Conservation (phyloP, 2,888 invertebrate genomes). For the Diadegma fenestrale region DNA sequence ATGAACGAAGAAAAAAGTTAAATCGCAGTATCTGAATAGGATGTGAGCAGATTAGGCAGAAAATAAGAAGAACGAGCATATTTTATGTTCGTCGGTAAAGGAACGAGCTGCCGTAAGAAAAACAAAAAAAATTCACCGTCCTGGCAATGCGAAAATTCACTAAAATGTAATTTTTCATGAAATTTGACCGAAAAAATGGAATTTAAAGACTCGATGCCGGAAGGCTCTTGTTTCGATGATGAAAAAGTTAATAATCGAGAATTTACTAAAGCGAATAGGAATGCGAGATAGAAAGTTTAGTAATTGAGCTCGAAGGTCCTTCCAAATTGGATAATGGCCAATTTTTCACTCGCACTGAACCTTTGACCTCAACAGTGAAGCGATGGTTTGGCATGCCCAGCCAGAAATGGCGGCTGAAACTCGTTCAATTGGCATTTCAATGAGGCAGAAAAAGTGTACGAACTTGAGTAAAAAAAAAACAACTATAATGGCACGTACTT, state of each 20-base stretch:
- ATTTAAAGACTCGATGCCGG: neutral
- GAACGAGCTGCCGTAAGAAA: neutral
- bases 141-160: neutral
- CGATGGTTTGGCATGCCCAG: neutral
- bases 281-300: neutral
- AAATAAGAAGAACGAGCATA: neutral
- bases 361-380: neutral
- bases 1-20: neutral
- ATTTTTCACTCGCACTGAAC: neutral
- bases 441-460: neutral
- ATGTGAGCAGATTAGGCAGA: neutral
- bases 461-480: neutral
- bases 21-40: neutral
- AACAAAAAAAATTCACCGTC: neutral
- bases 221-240: too few species aligned
- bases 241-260: neutral
- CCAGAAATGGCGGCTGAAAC: neutral
- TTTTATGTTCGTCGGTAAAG: neutral
- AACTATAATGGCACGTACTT: neutral
- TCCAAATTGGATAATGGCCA: neutral
- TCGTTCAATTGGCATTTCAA: neutral
- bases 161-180: neutral
- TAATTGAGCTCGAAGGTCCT: constrained; percentile 2
- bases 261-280: neutral
- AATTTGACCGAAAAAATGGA: neutral